Evolutionary conservation across 2,888 invertebrate genomes (phyloP).

Genomic region (Plagiodera versicolora): DNA sequence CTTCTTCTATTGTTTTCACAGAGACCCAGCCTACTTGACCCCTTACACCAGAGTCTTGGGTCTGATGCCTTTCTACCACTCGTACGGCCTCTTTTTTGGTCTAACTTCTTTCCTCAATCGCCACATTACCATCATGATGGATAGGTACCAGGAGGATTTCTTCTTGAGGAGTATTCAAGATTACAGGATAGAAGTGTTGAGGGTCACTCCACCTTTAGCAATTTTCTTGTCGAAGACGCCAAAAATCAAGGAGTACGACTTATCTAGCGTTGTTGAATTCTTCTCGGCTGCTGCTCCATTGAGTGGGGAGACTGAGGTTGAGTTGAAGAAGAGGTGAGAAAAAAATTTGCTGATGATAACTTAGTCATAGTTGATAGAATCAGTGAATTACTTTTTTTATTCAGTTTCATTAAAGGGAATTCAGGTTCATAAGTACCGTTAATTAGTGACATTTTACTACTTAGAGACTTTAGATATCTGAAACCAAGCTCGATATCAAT

Average conservation of each 20-base stretch:
- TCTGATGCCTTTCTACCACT: conserved; percentile 43
- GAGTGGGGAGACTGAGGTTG: conserved; percentile 66
- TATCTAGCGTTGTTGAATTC: conserved; percentile 68
- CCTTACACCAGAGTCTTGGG: conserved; percentile 28
- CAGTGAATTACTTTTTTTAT: no score
- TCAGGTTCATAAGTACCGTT: no score
- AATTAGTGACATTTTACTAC: no score
- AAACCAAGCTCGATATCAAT: no score
- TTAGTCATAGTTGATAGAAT: no score
- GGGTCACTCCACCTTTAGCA: conserved; percentile 79
- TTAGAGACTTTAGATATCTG: no score
- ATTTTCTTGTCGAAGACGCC: conserved; percentile 81
- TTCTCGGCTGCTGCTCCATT: conserved; percentile 81
- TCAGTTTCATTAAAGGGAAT: no score
- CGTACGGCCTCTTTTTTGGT: conserved; percentile 38
- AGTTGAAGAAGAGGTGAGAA: conserved; percentile 55
- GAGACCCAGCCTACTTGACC: conserved; percentile 30
- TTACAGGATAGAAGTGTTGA: conserved; percentile 66
- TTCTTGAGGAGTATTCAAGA: conserved; percentile 72
- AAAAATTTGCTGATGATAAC: no score
- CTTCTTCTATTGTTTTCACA: conserved; percentile 15
- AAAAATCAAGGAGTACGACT: conserved; percentile 72
- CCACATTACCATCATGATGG: conserved; percentile 36
- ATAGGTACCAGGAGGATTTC: conserved; percentile 51
- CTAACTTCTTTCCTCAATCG: conserved; percentile 34